A percentile compares a stretch with the other conserved stretches of the same genome.
phyloP scores from a whole-genome alignment of 1,140 invertebrate genomes.

The Trichogramma pretiosum region DNA sequence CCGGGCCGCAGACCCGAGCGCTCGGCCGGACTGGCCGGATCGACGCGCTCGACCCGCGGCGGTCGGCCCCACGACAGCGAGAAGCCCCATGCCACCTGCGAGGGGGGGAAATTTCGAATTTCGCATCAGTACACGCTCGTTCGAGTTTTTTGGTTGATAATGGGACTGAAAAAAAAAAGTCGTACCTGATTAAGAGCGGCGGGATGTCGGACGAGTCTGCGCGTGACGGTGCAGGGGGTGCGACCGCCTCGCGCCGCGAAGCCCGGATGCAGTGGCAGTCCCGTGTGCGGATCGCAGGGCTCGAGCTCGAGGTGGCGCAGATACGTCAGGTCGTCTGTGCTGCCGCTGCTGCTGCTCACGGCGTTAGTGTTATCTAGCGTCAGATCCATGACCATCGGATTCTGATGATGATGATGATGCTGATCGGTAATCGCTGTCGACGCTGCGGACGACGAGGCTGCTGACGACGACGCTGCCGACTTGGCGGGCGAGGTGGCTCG shows the following conservation, averaged over 20 bases:
- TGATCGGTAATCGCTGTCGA: too few species aligned
- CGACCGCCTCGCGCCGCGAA: slow-evolving; percentile 52
- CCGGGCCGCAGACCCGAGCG: slow-evolving; percentile 68
- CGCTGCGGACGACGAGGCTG: neutral
- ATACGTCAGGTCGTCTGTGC: slow-evolving; percentile 51
- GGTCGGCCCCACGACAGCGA: slow-evolving; percentile 87
- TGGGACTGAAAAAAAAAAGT: neutral
- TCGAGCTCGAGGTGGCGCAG: slow-evolving; percentile 71
- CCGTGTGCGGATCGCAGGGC: slow-evolving; percentile 47
- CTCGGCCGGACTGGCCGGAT: slow-evolving; percentile 71
- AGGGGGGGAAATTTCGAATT: neutral
- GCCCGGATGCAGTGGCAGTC: slow-evolving; percentile 33
- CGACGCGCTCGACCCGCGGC: slow-evolving; percentile 77
- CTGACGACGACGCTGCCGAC: slow-evolving; percentile 35
- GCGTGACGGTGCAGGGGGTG: slow-evolving; percentile 74
- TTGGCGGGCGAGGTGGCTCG: slow-evolving; percentile 28
- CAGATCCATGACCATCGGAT: too few species aligned
- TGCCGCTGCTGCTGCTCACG: slow-evolving; percentile 29
- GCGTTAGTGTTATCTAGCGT: slow-evolving; percentile 45
- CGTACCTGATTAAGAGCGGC: slow-evolving; percentile 33
- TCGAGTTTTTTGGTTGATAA: neutral
- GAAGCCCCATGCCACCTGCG: slow-evolving; percentile 52
- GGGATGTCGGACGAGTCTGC: slow-evolving; percentile 45
- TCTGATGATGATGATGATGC: too few species aligned
- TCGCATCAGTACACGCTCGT: neutral